A percentile compares a stretch with the other conserved stretches of the same genome.
Conservation (phyloP, 2,113 vertebrate species). For the Platysteira castanea region DNA sequence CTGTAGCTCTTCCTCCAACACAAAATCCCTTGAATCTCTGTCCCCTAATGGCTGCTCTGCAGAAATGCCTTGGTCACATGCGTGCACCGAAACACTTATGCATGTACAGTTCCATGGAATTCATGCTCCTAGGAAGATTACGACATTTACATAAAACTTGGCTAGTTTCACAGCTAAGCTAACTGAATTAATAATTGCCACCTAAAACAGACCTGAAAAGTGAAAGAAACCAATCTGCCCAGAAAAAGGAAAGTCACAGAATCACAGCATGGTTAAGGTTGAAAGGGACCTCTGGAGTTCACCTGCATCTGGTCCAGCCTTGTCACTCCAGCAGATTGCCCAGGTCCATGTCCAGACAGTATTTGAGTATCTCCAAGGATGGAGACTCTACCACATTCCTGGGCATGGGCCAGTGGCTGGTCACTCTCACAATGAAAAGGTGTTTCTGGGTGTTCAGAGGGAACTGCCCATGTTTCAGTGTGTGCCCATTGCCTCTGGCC, state of each 20-base stretch:
- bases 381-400: not conserved
- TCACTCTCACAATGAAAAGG: not conserved
- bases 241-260: not conserved
- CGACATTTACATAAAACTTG: not conserved
- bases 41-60: not conserved
- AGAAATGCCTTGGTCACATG: not conserved
- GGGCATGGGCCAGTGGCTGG: not conserved
- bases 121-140: not conserved
- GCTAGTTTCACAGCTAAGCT: not conserved
- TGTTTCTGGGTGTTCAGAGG: not conserved
- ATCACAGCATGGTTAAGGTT: not conserved
- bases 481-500: accelerated
- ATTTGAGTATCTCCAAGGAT: not conserved
- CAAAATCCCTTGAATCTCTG: not conserved
- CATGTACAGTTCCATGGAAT: accelerated
- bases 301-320: not conserved
- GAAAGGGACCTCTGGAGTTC: not conserved
- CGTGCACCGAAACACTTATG: accelerated
- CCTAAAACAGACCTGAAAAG: not conserved
- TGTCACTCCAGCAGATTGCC: not conserved
- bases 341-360: not conserved
- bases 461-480: not conserved
- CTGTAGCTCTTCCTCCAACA: not conserved
- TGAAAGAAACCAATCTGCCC: not conserved
- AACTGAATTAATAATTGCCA: not conserved